These are phyloP conservation scores for Semnornis frantzii DNA, from an alignment of 2,113 vertebrate species.

Conservation along the genomic window DNA sequence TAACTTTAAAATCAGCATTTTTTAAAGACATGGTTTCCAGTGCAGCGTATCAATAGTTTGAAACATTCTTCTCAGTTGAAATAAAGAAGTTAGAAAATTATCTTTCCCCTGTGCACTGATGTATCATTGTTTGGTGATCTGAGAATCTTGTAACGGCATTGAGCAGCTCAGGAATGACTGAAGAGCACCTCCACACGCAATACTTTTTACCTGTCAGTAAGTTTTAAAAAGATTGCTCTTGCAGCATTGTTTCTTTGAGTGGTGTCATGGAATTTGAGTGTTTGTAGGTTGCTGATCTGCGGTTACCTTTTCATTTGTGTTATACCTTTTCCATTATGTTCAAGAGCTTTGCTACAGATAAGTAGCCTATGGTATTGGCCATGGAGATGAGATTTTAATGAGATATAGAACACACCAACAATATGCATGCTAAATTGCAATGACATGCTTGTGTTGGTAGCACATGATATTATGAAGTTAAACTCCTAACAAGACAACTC, in stretches of 20 bases:
- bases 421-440: slow-evolving; percentile 63
- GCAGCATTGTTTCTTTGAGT: background rate
- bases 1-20: background rate
- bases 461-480: slow-evolving; percentile 24
- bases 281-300: background rate
- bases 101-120: background rate
- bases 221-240: background rate
- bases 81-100: background rate
- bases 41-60: background rate
- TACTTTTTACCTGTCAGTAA: background rate
- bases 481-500: slow-evolving; percentile 46
- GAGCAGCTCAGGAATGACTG: background rate
- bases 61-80: background rate
- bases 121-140: background rate
- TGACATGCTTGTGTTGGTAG: slow-evolving; percentile 28
- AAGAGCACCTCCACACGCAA: background rate
- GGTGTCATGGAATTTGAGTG: background rate
- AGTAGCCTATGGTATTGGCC: slow-evolving; percentile 38
- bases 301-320: background rate
- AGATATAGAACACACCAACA: slow-evolving; percentile 50
- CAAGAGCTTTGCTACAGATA: slow-evolving; percentile 45
- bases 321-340: slow-evolving; percentile 35
- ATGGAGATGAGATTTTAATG: slow-evolving; percentile 59
- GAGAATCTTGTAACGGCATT: background rate
- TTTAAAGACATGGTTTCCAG: background rate